Base-by-base conservation (phyloP, 2,888 invertebrate species). In the Agonopterix alstromeriana region DNA sequence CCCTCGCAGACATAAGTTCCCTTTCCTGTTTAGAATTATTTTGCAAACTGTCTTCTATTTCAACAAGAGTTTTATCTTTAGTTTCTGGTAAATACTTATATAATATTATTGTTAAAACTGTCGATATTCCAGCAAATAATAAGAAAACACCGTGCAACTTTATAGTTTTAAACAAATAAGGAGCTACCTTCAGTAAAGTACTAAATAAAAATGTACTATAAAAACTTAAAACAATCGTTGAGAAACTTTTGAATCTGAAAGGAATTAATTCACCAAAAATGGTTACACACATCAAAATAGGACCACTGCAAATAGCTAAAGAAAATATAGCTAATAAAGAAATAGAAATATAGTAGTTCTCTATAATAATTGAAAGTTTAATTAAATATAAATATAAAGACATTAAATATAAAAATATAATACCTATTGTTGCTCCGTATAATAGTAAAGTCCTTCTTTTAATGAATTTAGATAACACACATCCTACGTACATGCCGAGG, bases 291-390 rank as follows among this genome's bases (percentile, higher is more conserved):
- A 54, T 42, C 1, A 54, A 50, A 10, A 53, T 41, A 27, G 54
- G 50, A 10, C 54, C 54, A 38, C 51, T 46, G 38, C 51, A 43
- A 14, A 53, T 36, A 8, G 42, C 35, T 17, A 54, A 36, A 5
- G 54, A 49, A 43, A 42, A 53, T 8, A 12, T 35, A 5, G 38
- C 27, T 11, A 55, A 48, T 9, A 55, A 27, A 2, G 45, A 11
- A 9, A 45, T 61, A 70, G 9, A 67, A 53, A 46, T 70, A 72
- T 3, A 65, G 40, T 1, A 67, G 60, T 27, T 47, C 12, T 47
- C 47, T 11, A 8, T 12, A 8, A 47, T 10, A 4, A 47, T 8
- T 3, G 11, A 9, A 12, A 42, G 9, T 1, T 43, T 35, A 14
- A 47, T 36, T 8, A 47, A 35, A 36, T 43, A 47, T 14, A 47